These are phyloP conservation scores for Abramis brama DNA, from an alignment of 2,113 vertebrate species.

Conservation along the genomic window DNA sequence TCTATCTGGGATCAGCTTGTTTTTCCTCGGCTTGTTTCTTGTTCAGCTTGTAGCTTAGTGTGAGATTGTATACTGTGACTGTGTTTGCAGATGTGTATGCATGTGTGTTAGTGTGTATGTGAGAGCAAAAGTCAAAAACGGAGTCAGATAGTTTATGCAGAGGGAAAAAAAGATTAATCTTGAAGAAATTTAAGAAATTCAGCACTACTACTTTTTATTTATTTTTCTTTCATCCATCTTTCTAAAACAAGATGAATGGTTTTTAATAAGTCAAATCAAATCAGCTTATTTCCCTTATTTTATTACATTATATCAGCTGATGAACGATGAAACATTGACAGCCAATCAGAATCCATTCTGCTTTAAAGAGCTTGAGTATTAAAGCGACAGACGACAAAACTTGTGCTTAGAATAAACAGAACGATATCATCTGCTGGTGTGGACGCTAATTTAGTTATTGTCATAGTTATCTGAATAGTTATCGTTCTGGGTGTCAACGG, in stretches of 20 bases:
- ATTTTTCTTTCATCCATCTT: not conserved
- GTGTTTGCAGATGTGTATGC: not conserved
- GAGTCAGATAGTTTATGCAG: conserved; percentile 14
- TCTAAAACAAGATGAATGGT: not conserved
- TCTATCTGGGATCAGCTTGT: not conserved
- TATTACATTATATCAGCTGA: conserved; percentile 69
- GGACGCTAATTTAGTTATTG: too few species aligned
- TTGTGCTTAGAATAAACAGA: too few species aligned
- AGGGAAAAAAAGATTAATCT: conserved; percentile 4
- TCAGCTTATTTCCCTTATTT: conserved; percentile 59
- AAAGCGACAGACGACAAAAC: too few species aligned
- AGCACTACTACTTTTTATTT: not conserved
- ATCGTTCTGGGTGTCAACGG: too few species aligned
- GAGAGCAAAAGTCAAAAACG: not conserved
- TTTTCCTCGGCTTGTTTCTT: not conserved
- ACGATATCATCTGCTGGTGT: too few species aligned
- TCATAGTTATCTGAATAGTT: too few species aligned
- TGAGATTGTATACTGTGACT: not conserved
- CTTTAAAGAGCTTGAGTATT: too few species aligned
- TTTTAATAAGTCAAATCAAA: conserved; percentile 57
- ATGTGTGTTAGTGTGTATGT: not conserved
- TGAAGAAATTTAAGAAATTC: not conserved
- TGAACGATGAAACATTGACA: too few species aligned
- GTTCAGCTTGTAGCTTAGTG: not conserved
- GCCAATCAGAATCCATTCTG: too few species aligned